phyloP scores from a whole-genome alignment of 2,797 vertebrate genomes.

The Otolemur crassicaudatus region DNA sequence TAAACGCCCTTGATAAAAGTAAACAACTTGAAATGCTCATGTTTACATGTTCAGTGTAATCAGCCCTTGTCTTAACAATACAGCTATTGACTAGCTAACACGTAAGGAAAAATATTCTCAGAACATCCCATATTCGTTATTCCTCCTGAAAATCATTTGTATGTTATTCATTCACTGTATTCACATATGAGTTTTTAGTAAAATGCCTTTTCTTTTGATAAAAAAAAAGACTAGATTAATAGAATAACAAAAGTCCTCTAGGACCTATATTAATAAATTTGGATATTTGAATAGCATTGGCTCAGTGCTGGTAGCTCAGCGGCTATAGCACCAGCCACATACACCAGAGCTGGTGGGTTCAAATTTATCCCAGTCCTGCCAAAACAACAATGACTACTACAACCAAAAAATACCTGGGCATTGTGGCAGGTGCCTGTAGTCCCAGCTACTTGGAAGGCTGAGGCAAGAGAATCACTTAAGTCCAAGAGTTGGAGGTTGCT shows the following conservation, averaged over 20 bases:
- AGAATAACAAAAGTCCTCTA: neutral
- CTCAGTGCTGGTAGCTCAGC: too few relatives aligned
- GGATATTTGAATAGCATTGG: neutral
- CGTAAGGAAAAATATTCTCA: neutral
- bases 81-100: neutral
- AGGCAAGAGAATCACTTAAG: too few relatives aligned
- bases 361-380: too few relatives aligned
- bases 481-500: too few relatives aligned
- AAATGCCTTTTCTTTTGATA: neutral
- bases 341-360: too few relatives aligned
- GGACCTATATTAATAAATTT: neutral
- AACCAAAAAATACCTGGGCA: too few relatives aligned
- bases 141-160: neutral
- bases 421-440: too few relatives aligned
- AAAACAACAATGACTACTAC: too few relatives aligned
- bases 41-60: neutral
- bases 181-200: neutral
- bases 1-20: slow-evolving; percentile 29
- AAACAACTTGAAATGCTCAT: slow-evolving; percentile 21
- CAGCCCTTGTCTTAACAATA: neutral
- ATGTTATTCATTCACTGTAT: neutral
- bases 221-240: neutral
- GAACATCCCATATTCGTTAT: neutral
- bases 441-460: too few relatives aligned
- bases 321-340: too few relatives aligned